Evolutionary conservation across 2,797 vertebrate genomes (phyloP).

Genomic region (Enoplosus armatus): DNA sequence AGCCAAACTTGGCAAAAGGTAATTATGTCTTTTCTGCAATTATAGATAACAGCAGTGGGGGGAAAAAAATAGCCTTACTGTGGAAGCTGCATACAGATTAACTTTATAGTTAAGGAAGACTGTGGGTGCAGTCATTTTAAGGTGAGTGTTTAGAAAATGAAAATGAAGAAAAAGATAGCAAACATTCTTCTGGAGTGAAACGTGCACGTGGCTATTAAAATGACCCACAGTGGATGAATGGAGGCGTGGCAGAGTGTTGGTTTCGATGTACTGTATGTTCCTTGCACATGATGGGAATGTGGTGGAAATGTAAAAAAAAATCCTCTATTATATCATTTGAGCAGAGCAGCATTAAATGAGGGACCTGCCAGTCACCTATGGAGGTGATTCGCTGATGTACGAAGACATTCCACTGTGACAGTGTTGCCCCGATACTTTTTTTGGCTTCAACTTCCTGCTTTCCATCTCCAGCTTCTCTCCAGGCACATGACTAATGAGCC

Average conservation of each 20-base stretch:
- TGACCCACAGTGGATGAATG: background rate
- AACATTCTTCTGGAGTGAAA: slow-evolving; percentile 2
- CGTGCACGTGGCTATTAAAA: background rate
- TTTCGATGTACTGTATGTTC: background rate
- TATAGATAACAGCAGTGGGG: slow-evolving; percentile 51
- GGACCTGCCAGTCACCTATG: background rate
- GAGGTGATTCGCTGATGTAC: slow-evolving; percentile 4
- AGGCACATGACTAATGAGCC: slow-evolving; percentile 29
- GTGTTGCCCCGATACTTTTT: slow-evolving; percentile 10
- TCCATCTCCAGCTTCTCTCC: slow-evolving; percentile 24
- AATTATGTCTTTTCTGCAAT: slow-evolving; percentile 57
- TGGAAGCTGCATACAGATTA: slow-evolving; percentile 48
- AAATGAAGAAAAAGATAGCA: background rate
- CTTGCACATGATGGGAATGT: background rate
- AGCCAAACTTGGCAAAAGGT: slow-evolving; percentile 40
- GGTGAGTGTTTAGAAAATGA: slow-evolving; percentile 26
- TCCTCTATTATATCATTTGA: background rate
- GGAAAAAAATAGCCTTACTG: slow-evolving; percentile 17
- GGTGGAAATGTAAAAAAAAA: background rate
- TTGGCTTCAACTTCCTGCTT: slow-evolving; percentile 3
- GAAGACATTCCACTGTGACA: slow-evolving; percentile 15
- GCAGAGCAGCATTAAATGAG: slow-evolving; percentile 20
- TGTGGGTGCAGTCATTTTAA: slow-evolving; percentile 16
- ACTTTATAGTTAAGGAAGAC: slow-evolving; percentile 22
- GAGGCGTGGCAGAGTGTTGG: background rate